Base-by-base conservation (phyloP, 2,888 invertebrate species). In the Drosophila anceps region DNA sequence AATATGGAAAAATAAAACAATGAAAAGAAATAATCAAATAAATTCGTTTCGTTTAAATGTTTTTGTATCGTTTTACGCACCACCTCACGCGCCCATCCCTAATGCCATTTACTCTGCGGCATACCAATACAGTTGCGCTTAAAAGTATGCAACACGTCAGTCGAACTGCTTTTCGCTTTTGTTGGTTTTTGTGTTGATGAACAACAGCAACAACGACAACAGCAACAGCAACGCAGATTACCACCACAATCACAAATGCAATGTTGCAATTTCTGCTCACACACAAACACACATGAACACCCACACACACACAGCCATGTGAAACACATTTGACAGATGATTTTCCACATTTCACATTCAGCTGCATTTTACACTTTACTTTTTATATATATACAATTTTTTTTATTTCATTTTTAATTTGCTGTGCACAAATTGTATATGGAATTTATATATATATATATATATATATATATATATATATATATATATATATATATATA, bases 281-380 rank as follows among this genome's bases (percentile, higher is more conserved):
- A 44, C 33, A 33, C 12, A 13, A 4, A 53, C 18, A 4, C 5
- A 27, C 60, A 24, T 24, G 24, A 24, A 64, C 37, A 18, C 7
- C 18, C 10, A 18, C 7, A 55, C 10, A 6, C 4, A 8, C 10
- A 27, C 15, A 59, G 20, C 9, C 29, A 29, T 71, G 60, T 29
- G 66, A 59, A 70, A 55, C 57, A 50, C 76, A 77, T 77, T 82
- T 82, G 82, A 83, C 85, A 83, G 77, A 78, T 83, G 80, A 82
- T 80, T 85, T 83, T 85, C 73, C 85, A 78, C 82, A 85, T 84
- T 82, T 82, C 60, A 68, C 71, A 80, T 78, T 76, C 82, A 81
- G 59, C 60, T 64, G 60, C 27, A 50, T 50, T 73, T 70, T 60
- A 46, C 50, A 24, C 48, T 29, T 37, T 44, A 24, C 48, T 31